Conservation (phyloP, 2,888 invertebrate species). For the Xestia c-nigrum region DNA sequence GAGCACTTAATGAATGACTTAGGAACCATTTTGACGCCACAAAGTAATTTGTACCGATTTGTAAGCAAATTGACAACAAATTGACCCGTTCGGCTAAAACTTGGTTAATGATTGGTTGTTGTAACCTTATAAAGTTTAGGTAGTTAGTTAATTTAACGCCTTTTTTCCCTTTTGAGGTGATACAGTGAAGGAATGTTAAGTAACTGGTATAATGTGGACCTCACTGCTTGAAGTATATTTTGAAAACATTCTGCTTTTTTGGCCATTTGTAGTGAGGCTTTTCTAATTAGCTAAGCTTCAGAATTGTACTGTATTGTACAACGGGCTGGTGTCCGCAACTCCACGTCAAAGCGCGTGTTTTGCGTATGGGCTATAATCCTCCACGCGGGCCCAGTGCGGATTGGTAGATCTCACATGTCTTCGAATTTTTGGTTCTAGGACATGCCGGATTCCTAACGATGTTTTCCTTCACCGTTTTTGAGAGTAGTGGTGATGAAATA, state of each 20-base stretch:
- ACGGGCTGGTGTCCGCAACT: no score
- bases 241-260: background rate
- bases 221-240: background rate
- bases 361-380: no score
- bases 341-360: no score
- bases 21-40: constrained; percentile 69
- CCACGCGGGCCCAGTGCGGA: no score
- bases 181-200: background rate
- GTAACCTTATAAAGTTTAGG: constrained; percentile 34
- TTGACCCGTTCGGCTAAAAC: constrained; percentile 62
- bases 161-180: constrained; percentile 1
- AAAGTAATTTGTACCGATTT: constrained; percentile 72
- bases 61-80: constrained; percentile 74
- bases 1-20: constrained; percentile 56
- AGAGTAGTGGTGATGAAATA: no score
- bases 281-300: background rate
- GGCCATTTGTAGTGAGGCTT: background rate
- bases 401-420: no score
- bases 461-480: no score
- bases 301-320: no score
- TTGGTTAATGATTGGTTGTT: constrained; percentile 36
- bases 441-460: no score
- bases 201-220: background rate
- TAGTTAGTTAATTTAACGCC: constrained; percentile 27
- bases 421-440: no score